Evolutionary conservation across 92 coral and sea anemone genomes (phyloP).

Genomic region (Porites divaricata): DNA sequence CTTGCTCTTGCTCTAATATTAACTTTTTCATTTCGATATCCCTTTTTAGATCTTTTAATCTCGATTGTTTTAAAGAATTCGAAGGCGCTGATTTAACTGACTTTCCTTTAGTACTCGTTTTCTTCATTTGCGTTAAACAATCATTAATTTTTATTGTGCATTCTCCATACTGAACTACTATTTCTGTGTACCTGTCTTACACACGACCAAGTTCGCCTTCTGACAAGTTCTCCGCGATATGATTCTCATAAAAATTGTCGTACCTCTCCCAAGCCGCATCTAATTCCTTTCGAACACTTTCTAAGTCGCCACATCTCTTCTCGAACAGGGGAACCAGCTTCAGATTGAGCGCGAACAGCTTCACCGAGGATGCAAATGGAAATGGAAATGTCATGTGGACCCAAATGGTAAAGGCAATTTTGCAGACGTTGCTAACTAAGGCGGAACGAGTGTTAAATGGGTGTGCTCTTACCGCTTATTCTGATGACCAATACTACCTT

Average conservation of each 20-base stretch:
- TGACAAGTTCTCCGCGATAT: background rate
- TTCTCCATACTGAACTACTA: background rate
- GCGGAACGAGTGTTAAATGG: conserved; percentile 49
- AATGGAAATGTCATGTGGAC: conserved; percentile 21
- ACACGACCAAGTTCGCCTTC: background rate
- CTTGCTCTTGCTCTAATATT: background rate
- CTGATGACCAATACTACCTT: conserved; percentile 47
- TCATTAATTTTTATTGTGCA: background rate
- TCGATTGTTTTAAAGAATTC: conserved; percentile 29
- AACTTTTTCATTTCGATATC: conserved; percentile 13
- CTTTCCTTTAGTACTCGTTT: conserved; percentile 1
- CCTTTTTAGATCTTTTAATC: conserved; percentile 14
- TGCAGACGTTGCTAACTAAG: conserved; percentile 45
- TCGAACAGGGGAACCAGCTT: conserved; percentile 50
- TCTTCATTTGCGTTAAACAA: background rate
- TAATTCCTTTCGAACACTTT: conserved; percentile 7
- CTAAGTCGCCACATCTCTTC: background rate
- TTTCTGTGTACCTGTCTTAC: background rate
- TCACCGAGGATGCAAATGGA: conserved; percentile 62
- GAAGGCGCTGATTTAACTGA: conserved; percentile 8
- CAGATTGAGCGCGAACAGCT: conserved; percentile 52
- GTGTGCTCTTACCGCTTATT: conserved; percentile 53
- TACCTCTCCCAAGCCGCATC: conserved; percentile 16
- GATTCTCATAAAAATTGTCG: background rate
- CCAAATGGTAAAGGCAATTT: conserved; percentile 25